A percentile compares a stretch with the other conserved stretches of the same genome.
These are phyloP conservation scores for Ormyrus nitidulus DNA, from an alignment of 2,888 invertebrate genomes.

Conservation along the genomic window DNA sequence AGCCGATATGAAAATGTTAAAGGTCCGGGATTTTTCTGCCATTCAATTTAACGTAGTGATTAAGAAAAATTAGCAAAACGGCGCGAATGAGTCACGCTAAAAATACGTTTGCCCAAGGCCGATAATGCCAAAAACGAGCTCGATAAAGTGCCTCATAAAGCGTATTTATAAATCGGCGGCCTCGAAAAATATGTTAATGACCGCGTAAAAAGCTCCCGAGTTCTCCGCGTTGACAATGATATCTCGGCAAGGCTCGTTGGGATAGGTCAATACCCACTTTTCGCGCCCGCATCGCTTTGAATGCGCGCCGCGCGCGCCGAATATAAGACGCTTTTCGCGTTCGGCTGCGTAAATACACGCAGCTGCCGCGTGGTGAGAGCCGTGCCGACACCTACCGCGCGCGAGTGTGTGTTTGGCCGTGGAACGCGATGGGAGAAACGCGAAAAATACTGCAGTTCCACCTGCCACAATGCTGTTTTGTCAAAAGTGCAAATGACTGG, in stretches of 20 bases:
- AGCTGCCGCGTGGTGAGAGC: conserved; percentile 1
- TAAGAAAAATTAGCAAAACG: not conserved
- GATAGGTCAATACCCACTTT: conserved; percentile 55
- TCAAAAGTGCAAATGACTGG: too few species aligned
- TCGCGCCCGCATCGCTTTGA: not conserved
- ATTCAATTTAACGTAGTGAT: too few species aligned
- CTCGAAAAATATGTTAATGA: conserved; percentile 55
- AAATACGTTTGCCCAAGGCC: conserved; percentile 46
- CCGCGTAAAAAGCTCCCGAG: conserved; percentile 40
- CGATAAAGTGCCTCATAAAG: conserved; percentile 41
- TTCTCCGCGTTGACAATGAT: conserved; percentile 32
- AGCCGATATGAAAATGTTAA: too few species aligned
- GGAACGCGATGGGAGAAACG: conserved; percentile 18
- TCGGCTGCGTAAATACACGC: conserved; percentile 9
- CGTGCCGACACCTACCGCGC: not conserved
- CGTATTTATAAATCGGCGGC: conserved; percentile 52
- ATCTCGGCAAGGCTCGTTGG: conserved; percentile 48
- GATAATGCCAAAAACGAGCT: conserved; percentile 37
- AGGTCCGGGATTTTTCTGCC: too few species aligned
- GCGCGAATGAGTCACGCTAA: not conserved
- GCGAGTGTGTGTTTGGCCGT: not conserved
- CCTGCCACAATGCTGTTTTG: not conserved
- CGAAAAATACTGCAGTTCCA: conserved; percentile 26
- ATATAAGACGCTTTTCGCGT: conserved; percentile 18
- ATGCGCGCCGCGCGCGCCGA: not conserved